Evolutionary conservation across 2,797 vertebrate genomes (phyloP).

Genomic region (Sebastes cheni): DNA sequence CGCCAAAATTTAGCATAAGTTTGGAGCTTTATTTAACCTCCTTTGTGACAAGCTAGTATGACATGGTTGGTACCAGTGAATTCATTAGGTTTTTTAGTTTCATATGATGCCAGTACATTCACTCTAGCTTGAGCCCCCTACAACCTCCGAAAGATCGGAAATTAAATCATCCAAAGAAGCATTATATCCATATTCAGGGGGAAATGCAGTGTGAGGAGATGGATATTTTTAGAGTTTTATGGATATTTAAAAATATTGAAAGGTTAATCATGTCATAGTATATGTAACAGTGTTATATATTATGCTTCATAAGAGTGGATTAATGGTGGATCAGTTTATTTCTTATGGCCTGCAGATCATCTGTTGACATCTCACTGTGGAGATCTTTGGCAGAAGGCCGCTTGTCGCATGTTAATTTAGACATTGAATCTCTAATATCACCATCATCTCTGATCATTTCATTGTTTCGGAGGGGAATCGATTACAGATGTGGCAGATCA

Average conservation of each 20-base stretch:
- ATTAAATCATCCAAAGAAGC: background rate
- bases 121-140: too few species aligned
- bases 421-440: constrained; percentile 23
- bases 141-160: too few species aligned
- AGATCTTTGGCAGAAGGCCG: too few species aligned
- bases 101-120: too few species aligned
- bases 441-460: constrained; percentile 54
- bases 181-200: background rate
- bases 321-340: constrained; percentile 3
- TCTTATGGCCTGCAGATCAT: constrained; percentile 2
- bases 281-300: background rate
- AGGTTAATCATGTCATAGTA: constrained; percentile 1
- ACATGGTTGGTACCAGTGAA: rapidly evolving
- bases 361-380: background rate
- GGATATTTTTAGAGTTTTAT: background rate
- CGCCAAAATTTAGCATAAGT: too few species aligned
- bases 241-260: background rate
- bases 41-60: too few species aligned
- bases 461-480: constrained; percentile 49
- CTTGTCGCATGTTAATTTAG: too few species aligned
- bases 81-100: too few species aligned
- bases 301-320: constrained; percentile 4
- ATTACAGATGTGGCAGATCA: constrained; percentile 35
- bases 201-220: background rate
- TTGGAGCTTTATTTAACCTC: rapidly evolving